Evolutionary conservation across 1,140 invertebrate genomes (phyloP), one percentile per base, ranked within the genome.

Genomic region (Procambarus clarkii): DNA sequence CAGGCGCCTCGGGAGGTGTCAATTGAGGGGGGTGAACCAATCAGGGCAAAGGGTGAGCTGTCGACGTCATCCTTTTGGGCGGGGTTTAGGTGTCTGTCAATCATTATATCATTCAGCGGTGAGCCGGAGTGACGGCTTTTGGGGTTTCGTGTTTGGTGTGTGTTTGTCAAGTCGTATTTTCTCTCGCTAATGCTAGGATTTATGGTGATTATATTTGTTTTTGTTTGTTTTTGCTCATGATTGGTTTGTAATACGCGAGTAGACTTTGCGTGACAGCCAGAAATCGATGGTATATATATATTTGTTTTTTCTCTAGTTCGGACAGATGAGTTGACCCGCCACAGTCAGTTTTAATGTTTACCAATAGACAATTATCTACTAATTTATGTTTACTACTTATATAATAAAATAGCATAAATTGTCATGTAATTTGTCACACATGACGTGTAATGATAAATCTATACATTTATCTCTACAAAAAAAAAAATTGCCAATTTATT

Each of bases 1-100:
- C 85, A 60, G n/a, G 74, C 50, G 71, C 46, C 71, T 54, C 21
- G 54, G 54, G 11, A 24, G 48, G 60, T 76, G 60, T 45, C 60
- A 50, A 15, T 34, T 3, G 21, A 24, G 3, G 21, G 21, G 69
- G 58, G 34, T 34, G 34, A 34, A n/a, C 85, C 85, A 87, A 87
- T 87, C 85, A 79, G 54, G 3, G 50, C 13, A 34, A 9, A 13
- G 76, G 24, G 76, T 60, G 60, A 54, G 45, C 15, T 18, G 5
- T 4, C 79, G 85, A 87, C 85, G 85, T 87, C 85, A 87, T 58
- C 24, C 0, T 7, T 3, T 54, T 21, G 85, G 85, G 85, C 46
- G 85, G 85, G 24, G 85, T 21, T 9, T 60, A 24, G 13, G 34
- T 34, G n/a, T 44, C 50, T 87, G 76, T 87, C 85, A 87, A 87